Evolutionary conservation across 2,797 vertebrate genomes (phyloP).

Genomic region (Sebastes wilsoni): DNA sequence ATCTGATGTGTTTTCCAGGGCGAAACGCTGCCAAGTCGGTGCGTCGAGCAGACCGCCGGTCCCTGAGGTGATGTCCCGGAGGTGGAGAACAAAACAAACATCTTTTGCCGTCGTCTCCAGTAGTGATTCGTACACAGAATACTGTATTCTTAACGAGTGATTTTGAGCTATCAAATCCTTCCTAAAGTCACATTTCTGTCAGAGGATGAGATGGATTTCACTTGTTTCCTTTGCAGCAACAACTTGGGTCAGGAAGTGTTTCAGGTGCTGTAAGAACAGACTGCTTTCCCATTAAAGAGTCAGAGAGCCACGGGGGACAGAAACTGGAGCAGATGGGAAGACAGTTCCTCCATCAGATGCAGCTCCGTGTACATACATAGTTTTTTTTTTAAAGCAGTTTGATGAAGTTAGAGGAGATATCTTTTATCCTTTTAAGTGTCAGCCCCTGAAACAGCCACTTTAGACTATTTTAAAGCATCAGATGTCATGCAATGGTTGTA

Average conservation of each 20-base stretch:
- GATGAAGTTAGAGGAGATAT: slow-evolving; percentile 1
- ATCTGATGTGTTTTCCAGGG: slow-evolving; percentile 70
- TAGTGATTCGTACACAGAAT: background rate
- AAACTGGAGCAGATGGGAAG: slow-evolving; percentile 48
- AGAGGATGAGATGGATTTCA: background rate
- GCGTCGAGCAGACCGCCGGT: slow-evolving; percentile 7
- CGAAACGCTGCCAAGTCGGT: slow-evolving; percentile 16
- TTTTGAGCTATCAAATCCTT: background rate
- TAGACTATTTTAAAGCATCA: background rate
- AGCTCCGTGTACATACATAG: background rate
- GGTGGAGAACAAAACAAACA: slow-evolving; percentile 35
- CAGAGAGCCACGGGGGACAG: slow-evolving; percentile 27
- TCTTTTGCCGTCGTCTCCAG: background rate
- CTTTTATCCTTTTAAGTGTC: background rate
- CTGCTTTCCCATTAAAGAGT: slow-evolving; percentile 62
- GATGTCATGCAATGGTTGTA: background rate
- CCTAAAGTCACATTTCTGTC: slow-evolving; percentile 7
- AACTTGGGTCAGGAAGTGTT: slow-evolving; percentile 49
- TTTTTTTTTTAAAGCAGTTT: background rate
- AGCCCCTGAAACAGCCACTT: background rate
- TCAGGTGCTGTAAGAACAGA: slow-evolving; percentile 43
- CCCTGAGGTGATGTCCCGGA: slow-evolving; percentile 28
- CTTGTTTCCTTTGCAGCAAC: slow-evolving; percentile 45
- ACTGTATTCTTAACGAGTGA: background rate
- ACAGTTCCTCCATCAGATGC: slow-evolving; percentile 27